These are phyloP conservation scores for Rhombomys opimus DNA, from an alignment of 2,113 vertebrate species.

Conservation along the genomic window DNA sequence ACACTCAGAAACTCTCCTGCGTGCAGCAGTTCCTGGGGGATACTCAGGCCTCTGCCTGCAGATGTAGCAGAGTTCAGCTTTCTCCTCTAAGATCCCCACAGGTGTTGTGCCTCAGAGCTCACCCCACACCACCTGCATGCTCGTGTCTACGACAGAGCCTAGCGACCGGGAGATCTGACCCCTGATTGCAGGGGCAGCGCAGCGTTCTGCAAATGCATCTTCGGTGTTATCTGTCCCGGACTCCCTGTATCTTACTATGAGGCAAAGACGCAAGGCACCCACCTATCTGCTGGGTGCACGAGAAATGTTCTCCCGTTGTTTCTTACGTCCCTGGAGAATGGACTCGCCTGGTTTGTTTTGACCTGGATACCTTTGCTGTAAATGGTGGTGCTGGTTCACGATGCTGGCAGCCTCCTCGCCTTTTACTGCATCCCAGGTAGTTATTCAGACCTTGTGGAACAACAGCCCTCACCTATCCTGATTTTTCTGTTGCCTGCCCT, in stretches of 20 bases:
- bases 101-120: background rate
- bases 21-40: background rate
- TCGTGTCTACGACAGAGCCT: background rate
- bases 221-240: background rate
- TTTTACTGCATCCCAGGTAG: conserved; percentile 31
- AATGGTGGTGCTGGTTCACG: conserved; percentile 8
- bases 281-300: background rate
- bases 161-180: background rate
- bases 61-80: background rate
- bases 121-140: background rate
- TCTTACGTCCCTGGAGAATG: conserved; percentile 36
- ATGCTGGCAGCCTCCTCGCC: background rate
- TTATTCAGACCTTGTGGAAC: conserved; percentile 69
- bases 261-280: background rate
- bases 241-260: conserved; percentile 30
- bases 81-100: background rate
- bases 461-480: conserved; percentile 59
- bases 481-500: conserved; percentile 56
- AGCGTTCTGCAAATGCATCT: background rate
- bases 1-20: background rate
- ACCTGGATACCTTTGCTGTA: conserved; percentile 46
- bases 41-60: background rate
- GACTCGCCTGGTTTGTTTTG: conserved; percentile 51
- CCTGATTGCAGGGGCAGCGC: background rate
- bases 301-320: conserved; percentile 14